Evolutionary conservation across 35 echinoderm and acorn worm species (phyloP), one percentile per base, ranked within the genome.

Genomic region (Acanthaster planci): DNA sequence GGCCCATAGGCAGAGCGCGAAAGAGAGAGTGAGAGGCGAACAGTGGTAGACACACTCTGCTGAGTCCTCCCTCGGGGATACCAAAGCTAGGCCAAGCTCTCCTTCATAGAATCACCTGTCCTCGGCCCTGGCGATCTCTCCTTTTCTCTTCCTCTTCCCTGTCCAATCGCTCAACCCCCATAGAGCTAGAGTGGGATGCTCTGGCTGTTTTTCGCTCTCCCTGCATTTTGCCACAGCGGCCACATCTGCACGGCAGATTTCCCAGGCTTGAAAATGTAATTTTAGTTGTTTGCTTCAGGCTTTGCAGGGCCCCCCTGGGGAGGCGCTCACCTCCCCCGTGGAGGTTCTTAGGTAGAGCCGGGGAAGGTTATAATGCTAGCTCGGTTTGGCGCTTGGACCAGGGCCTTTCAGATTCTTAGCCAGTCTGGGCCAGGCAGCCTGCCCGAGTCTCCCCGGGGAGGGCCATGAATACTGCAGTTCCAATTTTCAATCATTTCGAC

Each of bases 241-340:
- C 64, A 72, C 64, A 72, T 72, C 64, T 72, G 64, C 64, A 29
- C 18, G 34, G 64, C 64, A 72, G 64, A 72, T 72, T 72, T 72
- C 64, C 64, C 64, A 72, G 64, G 64, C 64, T 34, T 72, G 64
- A 72, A 72, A 72, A 72, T 72, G 64, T 72, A 72, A 72, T 72
- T 72, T 72, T 72, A 72, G 64, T 72, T 72, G 64, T 72, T 72
- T 72, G 64, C 64, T 72, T 72, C 64, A 72, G 64, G 64, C 64
- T 72, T 29, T 34, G 64, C 64, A 2, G 64, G 23, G 64, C 64
- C 64, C 64, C 64, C 64, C 34, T 26, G 64, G 64, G 64, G 34
- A 34, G 27, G 14, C 21, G 10, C 64, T 30, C 21, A 26, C 64
- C 64, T 72, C 64, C 64, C 64, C 64, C 64, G 42, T 47, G 64